Evolutionary conservation across 2,113 vertebrate genomes (phyloP).

Genomic region (Coptodon rendalli): DNA sequence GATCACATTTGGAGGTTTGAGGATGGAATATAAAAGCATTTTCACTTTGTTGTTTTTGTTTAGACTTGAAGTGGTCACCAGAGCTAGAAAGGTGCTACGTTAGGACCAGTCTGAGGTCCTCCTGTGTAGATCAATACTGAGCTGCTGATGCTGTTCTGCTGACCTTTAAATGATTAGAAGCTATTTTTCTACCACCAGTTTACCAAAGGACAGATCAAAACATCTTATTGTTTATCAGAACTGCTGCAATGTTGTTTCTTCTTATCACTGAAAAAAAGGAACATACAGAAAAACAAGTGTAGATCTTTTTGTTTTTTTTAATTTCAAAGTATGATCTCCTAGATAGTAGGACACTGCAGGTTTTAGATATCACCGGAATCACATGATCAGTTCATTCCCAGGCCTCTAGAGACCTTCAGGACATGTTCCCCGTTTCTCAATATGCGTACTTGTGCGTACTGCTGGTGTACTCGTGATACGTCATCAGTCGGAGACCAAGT

Average conservation of each 20-base stretch:
- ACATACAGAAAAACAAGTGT: neutral
- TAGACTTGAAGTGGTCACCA: neutral
- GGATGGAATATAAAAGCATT: fast-evolving
- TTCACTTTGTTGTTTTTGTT: neutral
- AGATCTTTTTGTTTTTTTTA: neutral
- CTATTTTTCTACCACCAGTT: neutral
- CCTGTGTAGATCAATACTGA: neutral
- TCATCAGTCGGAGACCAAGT: too few relatives aligned
- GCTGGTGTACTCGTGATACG: too few relatives aligned
- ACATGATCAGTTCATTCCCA: fast-evolving
- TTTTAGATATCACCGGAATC: neutral
- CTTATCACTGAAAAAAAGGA: fast-evolving
- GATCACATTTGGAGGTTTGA: neutral
- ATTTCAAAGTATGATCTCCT: fast-evolving
- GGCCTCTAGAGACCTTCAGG: neutral
- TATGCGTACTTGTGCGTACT: too few relatives aligned
- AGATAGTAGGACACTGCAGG: neutral
- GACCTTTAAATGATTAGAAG: neutral
- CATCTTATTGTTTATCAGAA: neutral
- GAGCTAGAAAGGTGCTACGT: fast-evolving
- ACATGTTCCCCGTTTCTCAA: too few relatives aligned
- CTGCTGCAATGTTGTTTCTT: neutral
- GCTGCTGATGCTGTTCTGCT: neutral
- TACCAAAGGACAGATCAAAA: neutral
- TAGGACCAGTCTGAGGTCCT: neutral